Evolutionary conservation across 2,888 invertebrate species (phyloP), one percentile per base, ranked within the genome.

Genomic region (Pachliopta kotzebuea): DNA sequence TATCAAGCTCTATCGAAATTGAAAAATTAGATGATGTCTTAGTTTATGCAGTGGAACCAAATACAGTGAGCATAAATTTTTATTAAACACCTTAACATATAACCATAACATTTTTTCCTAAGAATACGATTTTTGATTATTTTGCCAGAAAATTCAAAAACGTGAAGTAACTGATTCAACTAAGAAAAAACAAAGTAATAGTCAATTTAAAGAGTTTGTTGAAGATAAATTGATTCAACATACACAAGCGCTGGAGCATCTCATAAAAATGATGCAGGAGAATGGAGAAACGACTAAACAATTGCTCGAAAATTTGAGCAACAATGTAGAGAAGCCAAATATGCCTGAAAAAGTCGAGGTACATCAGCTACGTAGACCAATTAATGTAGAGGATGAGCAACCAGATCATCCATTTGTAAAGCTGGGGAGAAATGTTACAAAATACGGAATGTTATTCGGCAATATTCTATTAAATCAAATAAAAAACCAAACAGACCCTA

Each of bases 181-280:
- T 61, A 68, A 66, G 65, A 63, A 60, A 56, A 67, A 69, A 68
- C 60, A 71, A 62, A 68, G 56, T 24, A 52, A 52, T 55, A 59
- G 20, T 14, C 63, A 73, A 58, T 75, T 79, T 24, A 70, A 66
- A 29, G 70, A 76, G 9, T 84, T 81, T 64, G 69, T 88, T 20
- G 82, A 83, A 70, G 80, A 86, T 7, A 83, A 81, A 63, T 67
- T 88, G 45, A 72, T 79, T 52, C 75, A 85, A 62, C 86, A 88
- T 37, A 77, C 77, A 17, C 82, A 83, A 75, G 83, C 81, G 0
- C 72, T 88, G 62, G 84, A 85, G 57, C 74, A 80, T 60, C 68
- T 90, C 21, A 62, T 84, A 4, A 75, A 73, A 68, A 63, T 75
- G 21, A 72, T 77, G 1, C 71, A 80, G 65, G 66, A 57, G 0